Evolutionary conservation across 2,797 vertebrate genomes (phyloP).

Genomic region (Xiphorhynchus erythropygius): DNA sequence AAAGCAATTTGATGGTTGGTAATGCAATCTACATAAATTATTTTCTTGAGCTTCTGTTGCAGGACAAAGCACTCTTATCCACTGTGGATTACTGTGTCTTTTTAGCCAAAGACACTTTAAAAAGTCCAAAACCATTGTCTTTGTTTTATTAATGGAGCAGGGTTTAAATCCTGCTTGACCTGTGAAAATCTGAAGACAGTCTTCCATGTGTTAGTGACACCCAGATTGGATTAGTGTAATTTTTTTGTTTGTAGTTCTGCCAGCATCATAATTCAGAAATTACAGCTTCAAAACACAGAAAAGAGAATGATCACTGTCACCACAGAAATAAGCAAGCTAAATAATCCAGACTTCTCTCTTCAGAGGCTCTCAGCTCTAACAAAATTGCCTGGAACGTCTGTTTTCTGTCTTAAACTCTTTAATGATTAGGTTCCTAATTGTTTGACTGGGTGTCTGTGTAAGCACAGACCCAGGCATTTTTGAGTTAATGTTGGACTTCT

Average conservation of each 20-base stretch:
- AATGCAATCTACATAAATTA: neutral
- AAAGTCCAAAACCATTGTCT: neutral
- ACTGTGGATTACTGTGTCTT: neutral
- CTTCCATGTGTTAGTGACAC: constrained; percentile 20
- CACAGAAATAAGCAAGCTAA: constrained; percentile 40
- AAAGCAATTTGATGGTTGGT: neutral
- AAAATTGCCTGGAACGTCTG: constrained; percentile 55
- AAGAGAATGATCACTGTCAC: constrained; percentile 18
- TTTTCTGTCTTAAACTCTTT: constrained; percentile 58
- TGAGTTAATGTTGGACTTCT: constrained; percentile 16
- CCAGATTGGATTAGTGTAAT: constrained; percentile 65
- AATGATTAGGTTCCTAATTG: constrained; percentile 40
- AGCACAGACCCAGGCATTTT: neutral
- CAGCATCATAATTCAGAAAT: constrained; percentile 56
- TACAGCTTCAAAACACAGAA: constrained; percentile 24
- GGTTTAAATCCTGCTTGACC: constrained; percentile 61
- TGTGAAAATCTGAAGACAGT: constrained; percentile 49
- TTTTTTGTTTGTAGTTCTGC: constrained; percentile 64
- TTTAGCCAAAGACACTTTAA: neutral
- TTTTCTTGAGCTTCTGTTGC: neutral
- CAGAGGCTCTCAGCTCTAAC: constrained; percentile 27
- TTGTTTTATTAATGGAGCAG: neutral
- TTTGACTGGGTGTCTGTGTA: constrained; percentile 20
- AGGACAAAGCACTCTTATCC: neutral
- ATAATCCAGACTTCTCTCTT: constrained; percentile 37